Conservation (phyloP, 1,140 invertebrate genomes). For the Lordiphosa collinella region DNA sequence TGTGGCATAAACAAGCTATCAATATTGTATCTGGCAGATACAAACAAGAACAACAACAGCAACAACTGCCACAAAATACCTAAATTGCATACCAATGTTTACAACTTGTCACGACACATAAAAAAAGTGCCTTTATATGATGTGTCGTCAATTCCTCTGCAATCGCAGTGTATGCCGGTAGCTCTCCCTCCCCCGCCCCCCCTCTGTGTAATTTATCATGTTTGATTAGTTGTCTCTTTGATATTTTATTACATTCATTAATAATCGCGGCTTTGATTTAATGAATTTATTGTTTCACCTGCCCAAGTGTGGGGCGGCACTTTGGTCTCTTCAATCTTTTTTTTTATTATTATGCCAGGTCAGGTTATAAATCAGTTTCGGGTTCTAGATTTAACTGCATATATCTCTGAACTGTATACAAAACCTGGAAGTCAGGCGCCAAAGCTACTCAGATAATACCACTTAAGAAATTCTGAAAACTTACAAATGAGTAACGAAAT, state of each 20-base stretch:
- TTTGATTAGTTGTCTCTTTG: slow-evolving; percentile 68
- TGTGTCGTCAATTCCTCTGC: slow-evolving; percentile 4
- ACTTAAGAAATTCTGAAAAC: too few relatives aligned
- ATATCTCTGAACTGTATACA: background rate
- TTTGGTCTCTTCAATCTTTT: background rate
- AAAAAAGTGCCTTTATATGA: slow-evolving; percentile 10
- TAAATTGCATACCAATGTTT: slow-evolving; percentile 76
- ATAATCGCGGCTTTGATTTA: slow-evolving; percentile 64
- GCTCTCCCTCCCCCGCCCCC: background rate
- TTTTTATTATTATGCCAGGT: slow-evolving; percentile 62
- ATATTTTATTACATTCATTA: slow-evolving; percentile 74
- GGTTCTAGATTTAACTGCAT: slow-evolving; percentile 19
- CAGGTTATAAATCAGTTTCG: slow-evolving; percentile 62
- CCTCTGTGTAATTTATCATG: slow-evolving; percentile 61
- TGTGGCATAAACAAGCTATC: slow-evolving; percentile 33
- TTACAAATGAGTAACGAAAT: too few relatives aligned
- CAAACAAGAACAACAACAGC: too few relatives aligned
- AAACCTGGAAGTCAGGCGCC: slow-evolving; percentile 15
- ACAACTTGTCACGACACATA: slow-evolving; percentile 56
- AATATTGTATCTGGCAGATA: slow-evolving; percentile 73
- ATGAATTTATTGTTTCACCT: slow-evolving; percentile 59
- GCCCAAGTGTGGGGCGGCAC: background rate
- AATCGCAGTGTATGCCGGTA: slow-evolving; percentile 31
- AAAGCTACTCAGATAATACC: background rate
- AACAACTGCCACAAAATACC: slow-evolving; percentile 28